phyloP scores from a whole-genome alignment of 1,140 invertebrate genomes.

The Spodoptera frugiperda region DNA sequence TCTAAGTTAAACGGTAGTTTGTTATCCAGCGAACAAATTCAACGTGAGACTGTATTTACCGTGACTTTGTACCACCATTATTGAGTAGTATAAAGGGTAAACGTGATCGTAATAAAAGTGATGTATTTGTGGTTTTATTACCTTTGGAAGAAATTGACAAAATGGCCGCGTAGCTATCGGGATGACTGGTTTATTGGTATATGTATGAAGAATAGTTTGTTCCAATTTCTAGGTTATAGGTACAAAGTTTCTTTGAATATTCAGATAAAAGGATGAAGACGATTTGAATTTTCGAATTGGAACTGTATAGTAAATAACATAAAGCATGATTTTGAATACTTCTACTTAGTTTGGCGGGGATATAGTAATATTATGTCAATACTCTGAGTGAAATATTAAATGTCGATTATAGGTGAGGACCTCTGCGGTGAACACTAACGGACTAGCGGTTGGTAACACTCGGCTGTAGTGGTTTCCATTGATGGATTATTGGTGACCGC shows the following conservation, averaged over 20 bases:
- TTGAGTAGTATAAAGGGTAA: conserved; percentile 3
- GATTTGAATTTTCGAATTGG: no score
- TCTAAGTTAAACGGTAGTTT: conserved; percentile 27
- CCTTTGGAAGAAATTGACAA: conserved; percentile 37
- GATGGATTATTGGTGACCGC: conserved; percentile 21
- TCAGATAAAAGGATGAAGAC: no score
- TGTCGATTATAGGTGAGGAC: conserved; percentile 23
- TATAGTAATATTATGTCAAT: no score
- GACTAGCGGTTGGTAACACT: conserved; percentile 17
- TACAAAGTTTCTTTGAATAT: no score
- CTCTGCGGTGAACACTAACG: conserved; percentile 10
- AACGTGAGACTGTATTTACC: conserved; percentile 5
- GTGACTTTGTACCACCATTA: conserved; percentile 9
- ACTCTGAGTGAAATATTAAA: conserved; percentile 22
- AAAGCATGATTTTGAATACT: no score
- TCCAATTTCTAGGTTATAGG: no score
- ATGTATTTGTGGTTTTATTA: conserved; percentile 37
- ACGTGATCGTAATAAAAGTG: conserved; percentile 34
- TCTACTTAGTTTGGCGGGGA: no score
- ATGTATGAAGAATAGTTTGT: no score
- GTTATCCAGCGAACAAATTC: not conserved
- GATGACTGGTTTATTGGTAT: no score
- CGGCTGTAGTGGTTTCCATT: conserved; percentile 1
- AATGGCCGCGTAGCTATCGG: conserved; percentile 4
- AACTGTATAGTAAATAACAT: no score